Percentiles rank a stretch among this genome's conserved stretches.
These are phyloP conservation scores for Epizoanthus stellaris DNA, from an alignment of 92 coral and sea anemone genomes.

Conservation along the genomic window DNA sequence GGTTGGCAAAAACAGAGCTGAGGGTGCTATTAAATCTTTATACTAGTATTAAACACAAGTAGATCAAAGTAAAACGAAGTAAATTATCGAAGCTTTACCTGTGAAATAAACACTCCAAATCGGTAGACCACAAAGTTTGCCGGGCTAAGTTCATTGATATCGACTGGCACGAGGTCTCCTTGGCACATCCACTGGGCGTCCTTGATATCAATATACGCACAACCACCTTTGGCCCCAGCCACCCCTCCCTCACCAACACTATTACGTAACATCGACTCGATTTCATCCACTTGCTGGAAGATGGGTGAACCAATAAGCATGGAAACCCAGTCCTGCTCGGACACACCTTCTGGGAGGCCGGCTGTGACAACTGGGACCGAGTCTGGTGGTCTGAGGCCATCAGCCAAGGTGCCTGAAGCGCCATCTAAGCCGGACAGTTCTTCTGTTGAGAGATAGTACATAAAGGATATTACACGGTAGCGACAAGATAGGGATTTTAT, in stretches of 20 bases:
- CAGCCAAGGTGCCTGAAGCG: constrained; percentile 9
- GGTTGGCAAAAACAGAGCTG: background rate
- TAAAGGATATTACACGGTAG: background rate
- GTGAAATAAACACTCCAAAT: constrained; percentile 90
- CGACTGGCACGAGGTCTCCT: constrained; percentile 95
- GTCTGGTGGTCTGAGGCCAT: background rate
- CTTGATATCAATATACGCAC: constrained; percentile 92
- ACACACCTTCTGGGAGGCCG: constrained; percentile 86
- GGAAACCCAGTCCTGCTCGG: constrained; percentile 97
- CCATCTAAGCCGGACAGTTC: background rate
- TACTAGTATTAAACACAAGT: no score
- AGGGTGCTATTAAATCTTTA: no score
- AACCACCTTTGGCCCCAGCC: constrained; percentile 89
- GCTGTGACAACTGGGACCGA: constrained; percentile 76
- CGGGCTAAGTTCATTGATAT: constrained; percentile 93
- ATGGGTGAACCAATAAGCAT: constrained; percentile 95
- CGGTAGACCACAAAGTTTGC: constrained; percentile 97
- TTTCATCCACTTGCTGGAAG: constrained; percentile 93
- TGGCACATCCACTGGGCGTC: constrained; percentile 99
- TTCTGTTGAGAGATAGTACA: constrained; percentile 18
- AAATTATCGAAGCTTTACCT: background rate
- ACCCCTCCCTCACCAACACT: constrained; percentile 96
- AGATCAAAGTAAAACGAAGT: no score
- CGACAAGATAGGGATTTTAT: background rate
- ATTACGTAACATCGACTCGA: constrained; percentile 86